Evolutionary conservation across 2,797 vertebrate genomes (phyloP), one percentile per base, ranked within the genome.

Genomic region (Rhadinocentrus ornatus): DNA sequence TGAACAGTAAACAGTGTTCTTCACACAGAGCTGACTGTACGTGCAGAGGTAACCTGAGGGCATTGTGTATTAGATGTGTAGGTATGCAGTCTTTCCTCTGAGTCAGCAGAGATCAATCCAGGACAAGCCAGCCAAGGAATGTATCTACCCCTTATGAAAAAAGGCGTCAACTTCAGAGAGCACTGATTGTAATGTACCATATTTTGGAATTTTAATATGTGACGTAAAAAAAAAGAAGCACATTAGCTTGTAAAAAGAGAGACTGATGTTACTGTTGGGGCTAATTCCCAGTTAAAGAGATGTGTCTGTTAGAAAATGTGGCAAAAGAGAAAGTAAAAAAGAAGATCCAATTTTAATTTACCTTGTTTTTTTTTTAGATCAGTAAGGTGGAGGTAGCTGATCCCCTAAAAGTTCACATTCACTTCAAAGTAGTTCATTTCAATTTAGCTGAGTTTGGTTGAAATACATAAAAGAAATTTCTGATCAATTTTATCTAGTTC

Each of bases 51-150:
- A 74, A 62, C 76, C 86, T 62, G 13, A 0, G 64, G 82, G 80
- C 81, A 66, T 68, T 67, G 77, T 84, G 85, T 78, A 72, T 78
- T 62, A 86, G 86, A 82, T 78, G 86, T 22, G 66, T 63, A 84
- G 84, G 80, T 84, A 84, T 79, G 83, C 83, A 59, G 48, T 73
- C 69, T 70, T 85, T 60, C 63, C 62, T 81, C 74, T 90, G 91
- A 93, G 87, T 93, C 90, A 91, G 92, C 84, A 88, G 75, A 88
- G 86, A 92, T 90, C 89, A 93, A 84, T 85, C 88, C 73, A 62
- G 83, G 88, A 91, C 88, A 91, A 76, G 81, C 63, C 80, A 68
- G 78, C 29, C 0, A 24, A 80, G 88, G 91, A 93, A 94, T 90
- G 90, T 79, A 88, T 90, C 88, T 86, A 86, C 85, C 77, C 61